Conservation (phyloP, 2,888 invertebrate species). For the Galerucella pusilla region DNA sequence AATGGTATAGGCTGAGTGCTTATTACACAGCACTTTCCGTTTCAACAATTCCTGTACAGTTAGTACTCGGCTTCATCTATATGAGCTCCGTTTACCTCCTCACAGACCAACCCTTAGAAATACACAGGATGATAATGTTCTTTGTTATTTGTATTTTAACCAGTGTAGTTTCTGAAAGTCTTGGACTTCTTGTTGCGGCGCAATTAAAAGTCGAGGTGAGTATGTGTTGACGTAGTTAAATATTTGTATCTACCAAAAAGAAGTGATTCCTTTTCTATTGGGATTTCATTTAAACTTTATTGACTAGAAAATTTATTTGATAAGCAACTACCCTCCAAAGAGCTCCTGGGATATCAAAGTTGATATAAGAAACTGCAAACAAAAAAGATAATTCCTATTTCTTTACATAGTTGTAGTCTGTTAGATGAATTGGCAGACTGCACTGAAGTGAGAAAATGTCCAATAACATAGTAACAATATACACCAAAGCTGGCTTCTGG, state of each 20-base stretch:
- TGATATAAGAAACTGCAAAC: too few species aligned
- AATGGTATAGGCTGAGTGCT: constrained; percentile 84
- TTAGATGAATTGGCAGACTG: too few species aligned
- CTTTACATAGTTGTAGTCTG: too few species aligned
- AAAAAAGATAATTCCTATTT: too few species aligned
- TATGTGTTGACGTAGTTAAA: constrained; percentile 50
- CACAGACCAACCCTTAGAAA: constrained; percentile 82
- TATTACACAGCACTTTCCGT: constrained; percentile 81
- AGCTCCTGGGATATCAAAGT: too few species aligned
- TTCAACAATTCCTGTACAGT: constrained; percentile 78
- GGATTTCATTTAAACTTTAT: too few species aligned
- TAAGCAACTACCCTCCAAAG: too few species aligned
- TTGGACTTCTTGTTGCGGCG: constrained; percentile 81
- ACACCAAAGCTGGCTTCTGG: too few species aligned
- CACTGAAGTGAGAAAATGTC: too few species aligned
- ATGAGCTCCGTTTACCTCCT: constrained; percentile 77
- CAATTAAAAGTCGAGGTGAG: constrained; percentile 81
- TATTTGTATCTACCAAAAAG: background rate
- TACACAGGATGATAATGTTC: constrained; percentile 75
- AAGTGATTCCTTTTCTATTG: too few species aligned
- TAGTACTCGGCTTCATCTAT: constrained; percentile 76
- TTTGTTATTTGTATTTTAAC: constrained; percentile 77
- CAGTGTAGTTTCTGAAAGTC: constrained; percentile 81
- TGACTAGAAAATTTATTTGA: too few species aligned
- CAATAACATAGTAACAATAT: too few species aligned